phyloP scores from a whole-genome alignment of 2,113 vertebrate genomes.

The Saguinus midas region DNA sequence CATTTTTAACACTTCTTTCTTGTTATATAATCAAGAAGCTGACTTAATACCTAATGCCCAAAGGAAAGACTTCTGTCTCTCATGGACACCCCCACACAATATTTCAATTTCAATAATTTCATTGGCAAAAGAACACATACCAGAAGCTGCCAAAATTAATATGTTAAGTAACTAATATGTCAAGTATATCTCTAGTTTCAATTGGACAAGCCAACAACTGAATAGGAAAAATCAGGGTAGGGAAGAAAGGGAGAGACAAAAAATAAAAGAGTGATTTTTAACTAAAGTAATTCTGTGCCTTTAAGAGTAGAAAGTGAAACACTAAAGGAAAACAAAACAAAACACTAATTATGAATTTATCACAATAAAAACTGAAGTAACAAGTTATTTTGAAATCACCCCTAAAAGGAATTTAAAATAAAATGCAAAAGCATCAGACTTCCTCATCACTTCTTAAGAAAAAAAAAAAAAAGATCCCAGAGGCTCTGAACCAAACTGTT shows the following conservation, averaged over 20 bases:
- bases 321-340: background rate
- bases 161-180: conserved; percentile 47
- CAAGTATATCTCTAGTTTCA: conserved; percentile 41
- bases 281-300: background rate
- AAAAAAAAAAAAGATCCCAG: background rate
- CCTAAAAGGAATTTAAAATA: conserved; percentile 49
- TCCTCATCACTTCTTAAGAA: conserved; percentile 22
- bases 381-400: conserved; percentile 39
- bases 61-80: background rate
- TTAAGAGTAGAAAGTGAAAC: background rate
- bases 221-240: background rate
- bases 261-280: conserved; percentile 38
- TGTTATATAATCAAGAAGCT: conserved; percentile 8
- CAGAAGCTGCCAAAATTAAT: conserved; percentile 56
- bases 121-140: conserved; percentile 47
- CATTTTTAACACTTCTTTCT: conserved; percentile 46
- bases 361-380: conserved; percentile 1
- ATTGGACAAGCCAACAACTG: background rate
- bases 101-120: conserved; percentile 48
- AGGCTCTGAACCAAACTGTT: conserved; percentile 67
- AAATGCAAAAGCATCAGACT: background rate
- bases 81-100: background rate
- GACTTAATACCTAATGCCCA: background rate
- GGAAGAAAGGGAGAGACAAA: background rate
- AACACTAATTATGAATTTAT: background rate